Evolutionary conservation across 2,113 vertebrate species (phyloP).

Genomic region (Syrmaticus mikado): DNA sequence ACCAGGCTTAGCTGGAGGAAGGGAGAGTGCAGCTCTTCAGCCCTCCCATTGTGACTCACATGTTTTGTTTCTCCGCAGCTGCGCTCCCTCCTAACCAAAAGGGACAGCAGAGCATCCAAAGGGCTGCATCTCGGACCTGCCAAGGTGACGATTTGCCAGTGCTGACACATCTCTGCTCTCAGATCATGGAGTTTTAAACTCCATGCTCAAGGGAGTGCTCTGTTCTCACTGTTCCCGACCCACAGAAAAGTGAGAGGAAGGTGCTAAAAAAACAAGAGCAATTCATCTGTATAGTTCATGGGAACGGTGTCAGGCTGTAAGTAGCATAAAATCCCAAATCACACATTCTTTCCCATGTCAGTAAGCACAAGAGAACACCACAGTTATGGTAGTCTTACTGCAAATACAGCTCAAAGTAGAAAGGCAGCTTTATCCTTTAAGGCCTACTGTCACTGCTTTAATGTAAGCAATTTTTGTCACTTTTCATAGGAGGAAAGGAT

Average conservation of each 20-base stretch:
- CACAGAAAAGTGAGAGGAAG: not conserved
- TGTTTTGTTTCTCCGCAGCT: constrained; percentile 74
- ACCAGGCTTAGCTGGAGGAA: not conserved
- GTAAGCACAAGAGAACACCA: constrained; percentile 8
- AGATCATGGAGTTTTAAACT: not conserved
- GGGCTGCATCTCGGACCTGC: constrained; percentile 32
- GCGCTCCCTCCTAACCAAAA: constrained; percentile 67
- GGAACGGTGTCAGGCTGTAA: not conserved
- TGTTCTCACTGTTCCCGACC: not conserved
- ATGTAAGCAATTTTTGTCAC: not conserved
- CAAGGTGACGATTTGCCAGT: not conserved
- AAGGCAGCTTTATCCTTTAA: constrained; percentile 41
- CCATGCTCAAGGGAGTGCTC: not conserved
- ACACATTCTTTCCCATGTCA: constrained; percentile 15
- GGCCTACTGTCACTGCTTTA: not conserved
- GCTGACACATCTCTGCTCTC: not conserved
- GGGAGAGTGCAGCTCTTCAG: constrained; percentile 53
- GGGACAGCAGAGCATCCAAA: constrained; percentile 44
- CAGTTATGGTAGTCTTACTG: not conserved
- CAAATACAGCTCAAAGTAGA: not conserved
- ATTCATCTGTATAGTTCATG: constrained; percentile 7
- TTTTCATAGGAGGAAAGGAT: constrained; percentile 37
- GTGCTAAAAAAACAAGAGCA: not conserved
- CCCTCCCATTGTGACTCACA: constrained; percentile 60
- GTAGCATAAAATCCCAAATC: not conserved